Base-by-base conservation (phyloP, 2,797 vertebrate species). In the Liasis olivaceus region DNA sequence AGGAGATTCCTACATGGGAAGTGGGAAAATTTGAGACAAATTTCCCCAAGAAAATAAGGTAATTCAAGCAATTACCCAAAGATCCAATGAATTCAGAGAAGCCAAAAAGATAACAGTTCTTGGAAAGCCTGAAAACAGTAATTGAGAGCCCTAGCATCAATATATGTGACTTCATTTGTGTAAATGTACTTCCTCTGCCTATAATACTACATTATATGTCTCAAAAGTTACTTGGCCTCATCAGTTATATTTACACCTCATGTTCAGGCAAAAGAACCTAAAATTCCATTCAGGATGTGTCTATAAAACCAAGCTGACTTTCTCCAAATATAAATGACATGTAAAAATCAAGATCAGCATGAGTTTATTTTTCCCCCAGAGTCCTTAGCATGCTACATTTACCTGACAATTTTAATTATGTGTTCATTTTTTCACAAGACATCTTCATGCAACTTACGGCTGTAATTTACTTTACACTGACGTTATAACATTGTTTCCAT, bases 371-470 rank as follows among this genome's bases (percentile, higher is more conserved):
- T 63, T 42, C 28, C 69, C 97, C 98, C 98, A 98, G 97, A 96
- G 97, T 97, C 97, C 96, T 98, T 97, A 97, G 98, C 99, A 99
- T 99, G 99, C 99, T 98, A 98, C 98, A 98, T 97, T 98, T 98
- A 98, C 97, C 98, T 98, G 97, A 97, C 98, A 98, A 98, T 97
- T 97, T 98, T 98, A 98, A 98, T 98, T 97, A 96, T 96, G 96
- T 98, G 97, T 97, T 97, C 97, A 97, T 98, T 90, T 90, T 81
- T 98, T 98, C 98, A 98, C 98, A 98, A 98, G 96, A 98, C 97
- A 98, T 97, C 85, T 97, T 98, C 99, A 99, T 99, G 99, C 99
- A 98, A 97, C 98, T 98, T 97, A 98, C 96, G 98, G 97, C 97
- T 97, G 97, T 96, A 97, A 97, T 95, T 95, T 95, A 95, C 97